Base-by-base conservation (phyloP, 2,797 vertebrate genomes). In the Melanotaenia maccullochi region DNA sequence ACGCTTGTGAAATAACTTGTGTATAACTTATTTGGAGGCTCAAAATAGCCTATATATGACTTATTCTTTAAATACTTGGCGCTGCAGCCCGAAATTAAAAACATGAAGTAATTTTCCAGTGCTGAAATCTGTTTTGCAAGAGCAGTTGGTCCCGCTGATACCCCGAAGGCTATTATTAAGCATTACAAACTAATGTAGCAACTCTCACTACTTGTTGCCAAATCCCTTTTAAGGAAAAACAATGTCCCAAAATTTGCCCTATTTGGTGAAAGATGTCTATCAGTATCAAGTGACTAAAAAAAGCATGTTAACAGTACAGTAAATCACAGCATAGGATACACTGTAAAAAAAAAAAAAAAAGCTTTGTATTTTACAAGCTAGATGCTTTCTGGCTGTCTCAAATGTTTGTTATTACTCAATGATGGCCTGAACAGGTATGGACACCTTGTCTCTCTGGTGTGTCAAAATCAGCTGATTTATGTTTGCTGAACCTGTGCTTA, bases 161-260 rank as follows among this genome's bases (percentile, higher is more conserved):
- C 71, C 71, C 65, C 60, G 67, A 72, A 84, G 78, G 68, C 80
- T 87, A 76, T 85, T 78, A 85, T 89, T 83, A 86, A 81, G 76
- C 65, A 76, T 78, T 77, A 73, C 69, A 75, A 78, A 82, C 73
- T 82, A 75, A 76, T 84, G 70, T 36, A 79, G 81, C 68, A 85
- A 84, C 78, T 80, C 67, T 6, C 7, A 65, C 74, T 73, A 78
- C 75, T 73, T 81, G 69, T 84, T 87, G 80, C 79, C 72, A 71
- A 76, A 77, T 85, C 84, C 78, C 84, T 79, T 89, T 85, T 88
- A 75, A 80, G 84, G 74, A 72, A 68, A 65, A 58, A 33, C 81
- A 81, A 86, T 81, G 75, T 82, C 80, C 76, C 73, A 82, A 78
- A 86, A 76, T 71, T 75, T 85, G 55, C 81, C 85, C 75, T 83